Conservation (phyloP, 2,888 invertebrate species). For the Mesochorus sp. region DNA sequence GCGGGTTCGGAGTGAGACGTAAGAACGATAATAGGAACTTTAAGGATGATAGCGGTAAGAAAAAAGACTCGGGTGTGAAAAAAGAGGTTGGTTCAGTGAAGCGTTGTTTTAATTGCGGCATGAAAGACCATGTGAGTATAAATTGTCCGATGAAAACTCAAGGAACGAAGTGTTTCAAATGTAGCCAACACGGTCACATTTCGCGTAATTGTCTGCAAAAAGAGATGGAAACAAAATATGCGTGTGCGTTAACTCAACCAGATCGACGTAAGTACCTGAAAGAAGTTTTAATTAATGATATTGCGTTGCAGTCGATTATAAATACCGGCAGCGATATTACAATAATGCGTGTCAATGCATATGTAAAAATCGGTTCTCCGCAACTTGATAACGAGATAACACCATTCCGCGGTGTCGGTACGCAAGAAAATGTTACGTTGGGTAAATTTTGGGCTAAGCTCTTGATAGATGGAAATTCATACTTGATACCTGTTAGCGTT, state of each 20-base stretch:
- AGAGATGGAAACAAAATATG: background rate
- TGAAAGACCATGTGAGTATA: conserved; percentile 30
- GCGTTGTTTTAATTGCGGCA: conserved; percentile 46
- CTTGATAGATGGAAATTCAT: background rate
- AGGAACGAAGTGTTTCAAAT: conserved; percentile 52
- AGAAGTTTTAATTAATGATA: conserved; percentile 15
- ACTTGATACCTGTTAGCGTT: background rate
- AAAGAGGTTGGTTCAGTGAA: background rate
- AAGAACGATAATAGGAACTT: background rate
- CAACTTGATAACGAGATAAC: background rate
- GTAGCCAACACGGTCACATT: conserved; percentile 47
- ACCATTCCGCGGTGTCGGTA: conserved; percentile 5
- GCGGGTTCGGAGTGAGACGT: background rate
- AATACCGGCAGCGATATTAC: conserved; percentile 13
- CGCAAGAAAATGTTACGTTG: background rate
- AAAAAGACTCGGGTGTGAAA: conserved; percentile 1
- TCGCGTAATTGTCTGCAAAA: conserved; percentile 37
- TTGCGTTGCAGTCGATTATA: background rate
- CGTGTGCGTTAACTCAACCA: background rate
- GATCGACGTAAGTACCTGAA: conserved; percentile 13
- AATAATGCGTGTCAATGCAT: conserved; percentile 3
- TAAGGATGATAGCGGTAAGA: background rate
- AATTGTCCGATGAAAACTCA: conserved; percentile 39
- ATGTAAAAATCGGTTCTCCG: conserved; percentile 42
- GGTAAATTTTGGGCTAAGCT: background rate